Evolutionary conservation across 1,140 invertebrate species (phyloP), one percentile per base, ranked within the genome.

Genomic region (Leptinotarsa texana): DNA sequence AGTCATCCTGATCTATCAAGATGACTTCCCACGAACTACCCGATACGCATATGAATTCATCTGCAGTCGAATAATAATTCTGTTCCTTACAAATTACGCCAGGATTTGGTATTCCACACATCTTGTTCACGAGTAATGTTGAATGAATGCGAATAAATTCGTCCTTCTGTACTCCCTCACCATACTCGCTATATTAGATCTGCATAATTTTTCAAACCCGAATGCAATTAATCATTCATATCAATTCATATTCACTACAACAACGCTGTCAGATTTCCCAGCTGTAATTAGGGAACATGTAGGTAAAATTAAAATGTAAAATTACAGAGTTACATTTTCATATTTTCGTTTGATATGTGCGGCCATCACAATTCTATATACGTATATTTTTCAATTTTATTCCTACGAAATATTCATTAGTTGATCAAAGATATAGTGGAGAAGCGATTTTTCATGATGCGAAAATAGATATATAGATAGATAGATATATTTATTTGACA

Each of bases 181-280:
- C 49, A 57, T n/a, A n/a, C 51, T 57, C 51, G n/a, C 13, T 57
- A 57, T 57, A 57, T 57, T n/a, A 57, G 5, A 17, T 57, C 51
- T 57, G 51, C 51, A 57, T 57, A 57, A 57, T 57, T 57, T 57
- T 57, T 57, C 51, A 57, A 17, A 57, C 51, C 5, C 51, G 51
- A 57, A 15, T 57, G n/a, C 51, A 57, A 57, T 57, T 57, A 57
- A 57, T 57, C 51, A 57, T 57, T 57, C 51, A 57, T 15, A 57
- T 57, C 51, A 57, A 57, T 57, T 57, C 51, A 57, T 57, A 17
- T 57, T 57, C n/a, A 57, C 51, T 57, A n/a, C 51, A 57, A 57
- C 51, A 57, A 17, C n/a, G 51, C 51, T 57, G 51, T 57, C 51
- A 57, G n/a, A n/a, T 57, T 57, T 57, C 15, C 13, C 15, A 57